Evolutionary conservation across 2,797 vertebrate genomes (phyloP), one percentile per base, ranked within the genome.

Genomic region (Crocidura indochinensis): DNA sequence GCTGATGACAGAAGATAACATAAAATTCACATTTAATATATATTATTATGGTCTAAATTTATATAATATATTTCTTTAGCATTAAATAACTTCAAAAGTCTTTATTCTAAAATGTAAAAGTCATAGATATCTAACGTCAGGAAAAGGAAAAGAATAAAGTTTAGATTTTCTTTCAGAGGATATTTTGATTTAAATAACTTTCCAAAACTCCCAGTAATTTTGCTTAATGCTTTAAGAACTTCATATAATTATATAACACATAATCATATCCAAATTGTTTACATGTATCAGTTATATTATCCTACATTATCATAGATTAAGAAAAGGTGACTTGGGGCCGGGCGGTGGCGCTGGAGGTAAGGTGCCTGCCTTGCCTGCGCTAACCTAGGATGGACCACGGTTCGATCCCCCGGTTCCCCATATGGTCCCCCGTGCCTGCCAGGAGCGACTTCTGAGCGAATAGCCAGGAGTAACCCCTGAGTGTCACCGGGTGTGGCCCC

Each of bases 111-210:
- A 87, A 67, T 90, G 60, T 46, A 83, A 17, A 29, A 90, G 67
- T 74, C 47, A 64, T 1, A 77, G 11, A 72, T 86, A 78, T 56
- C 44, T 2, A 65, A 31, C 27, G 77, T 2, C 17, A 60, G 4
- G 9, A 5, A 29, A 5, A 64, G 47, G 69, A 92, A 68, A 84
- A 72, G 56, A 91, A 90, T 5, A 22, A 87, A 68, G 44, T 84
- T 67, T 90, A 74, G 22, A 79, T 27, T 81, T 89, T 87, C 46
- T 81, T 92, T 65, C 3, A 60, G 53, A 69, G 31, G 79, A 31
- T 56, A 49, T 38, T 38, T 73, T 84, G 93, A 53, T 92, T 68
- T 78, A 90, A 53, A 38, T 38, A 38, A 38, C 26, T 75, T 91
- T 84, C 44, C 7, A 90, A 71, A 90, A 76, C 3, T 27, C 31